Percentiles rank a stretch among this genome's conserved stretches.
These are phyloP conservation scores for Aplidium turbinatum DNA, from an alignment of 23 tunicate species.

Conservation along the genomic window DNA sequence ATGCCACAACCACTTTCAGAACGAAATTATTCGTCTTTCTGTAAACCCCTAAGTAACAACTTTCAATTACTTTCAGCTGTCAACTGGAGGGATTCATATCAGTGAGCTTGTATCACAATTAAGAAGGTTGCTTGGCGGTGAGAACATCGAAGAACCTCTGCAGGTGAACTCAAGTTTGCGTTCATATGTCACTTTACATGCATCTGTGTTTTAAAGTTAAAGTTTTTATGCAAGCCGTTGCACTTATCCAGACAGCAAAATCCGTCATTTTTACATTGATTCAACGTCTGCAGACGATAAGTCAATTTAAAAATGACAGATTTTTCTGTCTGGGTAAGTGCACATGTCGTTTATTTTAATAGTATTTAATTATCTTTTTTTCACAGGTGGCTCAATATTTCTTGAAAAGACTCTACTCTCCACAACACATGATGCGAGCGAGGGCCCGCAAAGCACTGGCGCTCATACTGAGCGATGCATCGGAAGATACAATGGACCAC, in stretches of 20 bases:
- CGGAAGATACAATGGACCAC: slow-evolving; percentile 12
- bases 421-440: slow-evolving; percentile 44
- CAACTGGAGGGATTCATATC: slow-evolving; percentile 48
- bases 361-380: too few species aligned
- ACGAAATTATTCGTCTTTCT: too few species aligned
- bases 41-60: too few species aligned
- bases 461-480: slow-evolving; percentile 24
- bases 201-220: background rate
- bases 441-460: slow-evolving; percentile 56
- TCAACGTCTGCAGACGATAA: too few species aligned
- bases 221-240: background rate
- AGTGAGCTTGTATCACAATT: slow-evolving; percentile 45
- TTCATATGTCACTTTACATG: background rate
- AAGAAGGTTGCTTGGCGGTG: slow-evolving; percentile 22
- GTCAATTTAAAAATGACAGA: too few species aligned
- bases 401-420: slow-evolving; percentile 60
- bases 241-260: too few species aligned
- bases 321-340: too few species aligned
- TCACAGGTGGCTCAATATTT: slow-evolving; percentile 67
- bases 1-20: too few species aligned
- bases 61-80: slow-evolving; percentile 6
- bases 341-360: too few species aligned
- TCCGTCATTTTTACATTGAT: too few species aligned
- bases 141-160: slow-evolving; percentile 48
- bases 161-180: slow-evolving; percentile 31